These are phyloP conservation scores for Toxotes jaculatrix DNA, from an alignment of 2,113 vertebrate genomes.

Conservation along the genomic window DNA sequence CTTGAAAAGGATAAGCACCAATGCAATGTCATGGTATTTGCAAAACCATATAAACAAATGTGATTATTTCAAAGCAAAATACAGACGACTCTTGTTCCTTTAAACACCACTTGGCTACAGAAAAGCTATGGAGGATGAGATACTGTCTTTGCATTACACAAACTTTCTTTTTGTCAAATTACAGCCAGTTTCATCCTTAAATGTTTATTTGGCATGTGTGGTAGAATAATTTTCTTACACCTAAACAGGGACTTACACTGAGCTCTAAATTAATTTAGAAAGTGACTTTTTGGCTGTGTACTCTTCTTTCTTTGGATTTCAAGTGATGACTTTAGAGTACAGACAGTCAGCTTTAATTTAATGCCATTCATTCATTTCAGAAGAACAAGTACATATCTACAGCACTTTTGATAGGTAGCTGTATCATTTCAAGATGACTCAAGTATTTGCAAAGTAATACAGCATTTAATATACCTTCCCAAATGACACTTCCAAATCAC, in stretches of 20 bases:
- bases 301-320: constrained; percentile 36
- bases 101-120: constrained; percentile 1
- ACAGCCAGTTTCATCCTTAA: neutral
- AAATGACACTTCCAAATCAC: constrained; percentile 50
- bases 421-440: constrained; percentile 49
- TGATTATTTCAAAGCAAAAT: neutral
- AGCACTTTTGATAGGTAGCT: constrained; percentile 33
- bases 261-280: constrained; percentile 40
- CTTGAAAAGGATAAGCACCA: neutral
- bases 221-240: constrained; percentile 4
- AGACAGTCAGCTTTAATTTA: constrained; percentile 53
- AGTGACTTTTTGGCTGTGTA: constrained; percentile 29
- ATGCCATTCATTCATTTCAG: constrained; percentile 33
- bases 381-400: constrained; percentile 47
- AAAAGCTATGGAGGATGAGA: constrained; percentile 1
- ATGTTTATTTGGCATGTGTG: constrained; percentile 4
- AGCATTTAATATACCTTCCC: constrained; percentile 30
- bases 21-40: neutral
- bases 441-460: constrained; percentile 33
- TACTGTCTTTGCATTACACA: neutral
- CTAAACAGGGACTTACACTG: neutral
- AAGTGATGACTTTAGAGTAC: constrained; percentile 28
- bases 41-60: neutral
- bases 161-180: neutral
- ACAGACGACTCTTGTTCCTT: neutral